These are phyloP conservation scores for Macrosoma leucophasiata DNA, from an alignment of 2,888 invertebrate genomes.

Conservation along the genomic window DNA sequence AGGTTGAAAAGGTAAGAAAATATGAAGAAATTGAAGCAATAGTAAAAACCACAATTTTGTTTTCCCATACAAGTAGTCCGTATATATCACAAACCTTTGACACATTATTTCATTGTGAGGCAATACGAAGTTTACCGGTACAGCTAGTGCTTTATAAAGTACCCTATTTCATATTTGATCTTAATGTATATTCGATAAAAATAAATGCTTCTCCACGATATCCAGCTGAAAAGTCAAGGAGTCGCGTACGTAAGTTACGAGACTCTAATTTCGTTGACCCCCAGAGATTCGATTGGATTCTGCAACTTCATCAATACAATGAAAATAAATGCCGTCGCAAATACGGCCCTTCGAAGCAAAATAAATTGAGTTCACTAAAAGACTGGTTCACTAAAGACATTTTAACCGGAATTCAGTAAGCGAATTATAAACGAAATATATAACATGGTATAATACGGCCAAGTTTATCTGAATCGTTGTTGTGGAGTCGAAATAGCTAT, in stretches of 20 bases:
- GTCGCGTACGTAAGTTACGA: conserved; percentile 13
- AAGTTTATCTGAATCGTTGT: conserved; percentile 58
- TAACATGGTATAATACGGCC: conserved; percentile 36
- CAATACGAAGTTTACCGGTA: no score
- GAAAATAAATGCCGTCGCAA: conserved; percentile 4
- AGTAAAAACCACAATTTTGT: no score
- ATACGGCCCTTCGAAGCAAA: not conserved
- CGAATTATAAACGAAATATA: conserved; percentile 14
- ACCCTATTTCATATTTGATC: no score
- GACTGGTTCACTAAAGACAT: conserved; percentile 9
- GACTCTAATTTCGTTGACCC: conserved; percentile 15
- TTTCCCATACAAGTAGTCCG: no score
- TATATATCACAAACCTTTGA: no score
- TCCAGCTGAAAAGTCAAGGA: conserved; percentile 3
- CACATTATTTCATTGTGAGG: no score
- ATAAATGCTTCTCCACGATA: conserved; percentile 4
- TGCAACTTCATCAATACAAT: conserved; percentile 8
- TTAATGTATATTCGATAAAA: not conserved
- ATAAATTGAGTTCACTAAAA: conserved; percentile 6
- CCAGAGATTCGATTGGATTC: conserved; percentile 5
- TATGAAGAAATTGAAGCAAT: no score
- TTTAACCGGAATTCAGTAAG: conserved; percentile 8
- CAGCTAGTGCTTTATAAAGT: no score
- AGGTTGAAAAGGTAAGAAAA: no score
- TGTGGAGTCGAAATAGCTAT: conserved; percentile 57